A percentile compares a stretch with the other conserved stretches of the same genome.
Evolutionary conservation across 2,113 vertebrate species (phyloP).

Genomic region (Girardinichthys multiradiatus): DNA sequence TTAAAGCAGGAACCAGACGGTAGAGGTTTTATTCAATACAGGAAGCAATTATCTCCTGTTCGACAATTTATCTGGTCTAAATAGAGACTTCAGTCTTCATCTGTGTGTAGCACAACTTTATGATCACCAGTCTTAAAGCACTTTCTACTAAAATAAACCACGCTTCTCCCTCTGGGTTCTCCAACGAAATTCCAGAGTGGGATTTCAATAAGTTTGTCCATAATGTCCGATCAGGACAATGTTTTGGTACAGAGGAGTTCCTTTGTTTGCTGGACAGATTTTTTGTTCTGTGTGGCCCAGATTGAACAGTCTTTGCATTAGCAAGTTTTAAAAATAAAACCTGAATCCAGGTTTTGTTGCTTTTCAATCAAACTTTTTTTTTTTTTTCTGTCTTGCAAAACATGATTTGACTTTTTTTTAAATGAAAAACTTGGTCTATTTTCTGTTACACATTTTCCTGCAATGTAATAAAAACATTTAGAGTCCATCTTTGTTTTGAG

Average conservation of each 20-base stretch:
- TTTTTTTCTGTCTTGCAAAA: background rate
- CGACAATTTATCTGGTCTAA: too few relatives aligned
- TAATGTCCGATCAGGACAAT: background rate
- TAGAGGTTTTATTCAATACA: background rate
- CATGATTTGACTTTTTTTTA: conserved; percentile 67
- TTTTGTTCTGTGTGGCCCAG: background rate
- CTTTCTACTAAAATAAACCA: background rate
- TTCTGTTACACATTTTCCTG: conserved; percentile 61
- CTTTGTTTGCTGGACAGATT: background rate
- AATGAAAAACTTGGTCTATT: conserved; percentile 61
- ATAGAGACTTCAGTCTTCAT: too few relatives aligned
- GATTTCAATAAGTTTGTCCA: background rate
- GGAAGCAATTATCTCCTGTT: background rate
- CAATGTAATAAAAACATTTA: conserved; percentile 64
- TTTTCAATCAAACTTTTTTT: too few relatives aligned
- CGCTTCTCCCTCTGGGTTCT: background rate
- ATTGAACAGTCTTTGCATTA: background rate
- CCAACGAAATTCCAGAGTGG: background rate
- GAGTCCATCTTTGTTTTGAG: background rate
- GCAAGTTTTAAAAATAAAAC: too few relatives aligned
- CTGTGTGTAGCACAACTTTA: too few relatives aligned
- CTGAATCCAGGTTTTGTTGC: too few relatives aligned
- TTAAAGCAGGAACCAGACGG: background rate
- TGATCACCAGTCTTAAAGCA: too few relatives aligned
- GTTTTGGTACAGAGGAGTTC: background rate